These are phyloP conservation scores for Etheostoma nigrum DNA, from an alignment of 2,797 vertebrate species.

Conservation along the genomic window DNA sequence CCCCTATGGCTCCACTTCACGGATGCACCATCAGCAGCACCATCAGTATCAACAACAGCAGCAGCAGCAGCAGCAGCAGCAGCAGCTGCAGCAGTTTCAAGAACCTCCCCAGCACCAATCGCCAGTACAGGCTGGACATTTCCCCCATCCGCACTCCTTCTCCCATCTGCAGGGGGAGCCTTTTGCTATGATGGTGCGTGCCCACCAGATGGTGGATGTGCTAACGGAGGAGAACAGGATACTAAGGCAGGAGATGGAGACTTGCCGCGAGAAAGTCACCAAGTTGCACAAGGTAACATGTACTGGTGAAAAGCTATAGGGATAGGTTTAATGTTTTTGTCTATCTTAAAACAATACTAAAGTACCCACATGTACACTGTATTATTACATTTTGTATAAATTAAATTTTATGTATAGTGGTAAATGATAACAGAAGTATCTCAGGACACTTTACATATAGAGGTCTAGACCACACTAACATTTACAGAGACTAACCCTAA, in stretches of 20 bases:
- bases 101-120: constrained; percentile 64
- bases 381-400: too few relatives aligned
- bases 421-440: too few relatives aligned
- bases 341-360: background rate
- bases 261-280: constrained; percentile 93
- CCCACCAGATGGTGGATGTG: constrained; percentile 96
- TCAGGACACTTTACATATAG: too few relatives aligned
- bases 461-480: too few relatives aligned
- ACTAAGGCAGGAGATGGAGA: constrained; percentile 93
- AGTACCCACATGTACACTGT: background rate
- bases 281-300: constrained; percentile 92
- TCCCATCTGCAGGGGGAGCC: constrained; percentile 90
- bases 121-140: constrained; percentile 70
- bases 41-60: constrained; percentile 66
- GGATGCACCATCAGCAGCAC: constrained; percentile 79
- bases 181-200: constrained; percentile 90
- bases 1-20: constrained; percentile 82
- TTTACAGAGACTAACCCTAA: too few relatives aligned
- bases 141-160: constrained; percentile 86
- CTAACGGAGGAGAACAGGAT: constrained; percentile 94
- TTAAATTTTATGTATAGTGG: too few relatives aligned
- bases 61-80: constrained; percentile 80
- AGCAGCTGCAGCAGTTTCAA: constrained; percentile 80
- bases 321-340: background rate
- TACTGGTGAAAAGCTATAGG: background rate